Conservation (phyloP, 2,888 invertebrate genomes). For the Chrysina gloriosa region DNA sequence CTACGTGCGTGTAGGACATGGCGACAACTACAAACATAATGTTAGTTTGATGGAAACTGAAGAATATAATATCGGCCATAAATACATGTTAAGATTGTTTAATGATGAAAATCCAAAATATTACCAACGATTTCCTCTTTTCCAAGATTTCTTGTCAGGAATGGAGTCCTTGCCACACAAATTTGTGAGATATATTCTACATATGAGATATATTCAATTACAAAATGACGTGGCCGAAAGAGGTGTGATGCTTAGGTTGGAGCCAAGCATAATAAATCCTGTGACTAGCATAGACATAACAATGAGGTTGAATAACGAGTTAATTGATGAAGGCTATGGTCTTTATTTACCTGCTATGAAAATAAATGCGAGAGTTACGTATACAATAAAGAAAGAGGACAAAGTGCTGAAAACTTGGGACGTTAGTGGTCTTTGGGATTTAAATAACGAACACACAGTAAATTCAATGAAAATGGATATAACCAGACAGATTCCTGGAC, state of each 20-base stretch:
- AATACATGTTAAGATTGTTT: constrained; percentile 8
- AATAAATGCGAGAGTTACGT: constrained; percentile 54
- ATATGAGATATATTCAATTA: neutral
- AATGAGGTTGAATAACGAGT: constrained; percentile 53
- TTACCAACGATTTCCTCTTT: neutral
- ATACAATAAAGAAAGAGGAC: constrained; percentile 57
- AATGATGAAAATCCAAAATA: constrained; percentile 30
- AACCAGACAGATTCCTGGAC: constrained; percentile 56
- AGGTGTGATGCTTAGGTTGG: constrained; percentile 54
- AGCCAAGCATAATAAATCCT: constrained; percentile 51
- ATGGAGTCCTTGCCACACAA: neutral
- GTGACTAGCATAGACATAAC: constrained; percentile 57
- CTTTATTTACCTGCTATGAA: constrained; percentile 50
- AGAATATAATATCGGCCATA: constrained; percentile 27
- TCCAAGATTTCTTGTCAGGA: constrained; percentile 6
- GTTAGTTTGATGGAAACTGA: constrained; percentile 55
- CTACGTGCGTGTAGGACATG: constrained; percentile 55
- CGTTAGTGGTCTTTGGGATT: constrained; percentile 54
- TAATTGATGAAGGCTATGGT: constrained; percentile 43
- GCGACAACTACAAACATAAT: constrained; percentile 44
- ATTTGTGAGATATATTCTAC: neutral
- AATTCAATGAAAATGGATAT: constrained; percentile 57
- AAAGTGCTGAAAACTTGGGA: constrained; percentile 58
- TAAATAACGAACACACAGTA: constrained; percentile 55
- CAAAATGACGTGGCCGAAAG: constrained; percentile 55